These are phyloP conservation scores for Nephrocerus scutellatus DNA, from an alignment of 2,888 invertebrate species.

Conservation along the genomic window DNA sequence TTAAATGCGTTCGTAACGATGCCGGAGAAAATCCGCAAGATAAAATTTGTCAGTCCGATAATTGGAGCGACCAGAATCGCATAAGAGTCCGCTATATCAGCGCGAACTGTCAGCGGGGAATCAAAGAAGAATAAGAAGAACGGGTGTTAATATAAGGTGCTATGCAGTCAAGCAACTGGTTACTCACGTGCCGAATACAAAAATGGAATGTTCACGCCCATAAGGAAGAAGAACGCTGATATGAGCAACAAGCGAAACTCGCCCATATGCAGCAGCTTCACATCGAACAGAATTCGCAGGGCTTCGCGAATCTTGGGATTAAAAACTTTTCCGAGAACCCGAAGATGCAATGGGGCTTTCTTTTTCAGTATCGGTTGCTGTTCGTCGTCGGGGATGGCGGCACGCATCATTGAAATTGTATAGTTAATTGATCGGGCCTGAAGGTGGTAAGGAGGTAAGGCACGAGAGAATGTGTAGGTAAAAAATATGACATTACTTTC, in stretches of 20 bases:
- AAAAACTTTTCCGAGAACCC: constrained; percentile 20
- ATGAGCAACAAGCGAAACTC: constrained; percentile 43
- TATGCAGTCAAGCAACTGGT: background rate
- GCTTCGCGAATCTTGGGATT: constrained; percentile 25
- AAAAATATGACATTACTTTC: constrained; percentile 14
- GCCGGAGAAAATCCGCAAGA: constrained; percentile 40
- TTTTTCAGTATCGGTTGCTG: too few species aligned
- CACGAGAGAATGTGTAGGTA: too few species aligned
- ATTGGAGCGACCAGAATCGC: constrained; percentile 36
- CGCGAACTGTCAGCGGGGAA: constrained; percentile 45
- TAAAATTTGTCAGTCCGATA: constrained; percentile 67
- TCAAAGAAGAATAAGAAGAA: constrained; percentile 3
- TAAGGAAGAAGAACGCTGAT: constrained; percentile 60
- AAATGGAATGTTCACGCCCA: constrained; percentile 75
- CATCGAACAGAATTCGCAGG: constrained; percentile 31
- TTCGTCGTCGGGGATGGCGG: too few species aligned
- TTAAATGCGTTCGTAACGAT: constrained; percentile 31
- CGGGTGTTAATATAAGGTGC: background rate
- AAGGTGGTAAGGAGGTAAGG: too few species aligned
- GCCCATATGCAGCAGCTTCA: constrained; percentile 25
- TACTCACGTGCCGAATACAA: constrained; percentile 51
- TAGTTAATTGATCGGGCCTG: constrained; percentile 18
- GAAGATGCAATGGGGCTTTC: too few species aligned
- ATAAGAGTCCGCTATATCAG: constrained; percentile 39
- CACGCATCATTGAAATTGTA: constrained; percentile 18